Evolutionary conservation across 2,888 invertebrate species (phyloP), one percentile per base, ranked within the genome.

Genomic region (Parnassius glacialis): DNA sequence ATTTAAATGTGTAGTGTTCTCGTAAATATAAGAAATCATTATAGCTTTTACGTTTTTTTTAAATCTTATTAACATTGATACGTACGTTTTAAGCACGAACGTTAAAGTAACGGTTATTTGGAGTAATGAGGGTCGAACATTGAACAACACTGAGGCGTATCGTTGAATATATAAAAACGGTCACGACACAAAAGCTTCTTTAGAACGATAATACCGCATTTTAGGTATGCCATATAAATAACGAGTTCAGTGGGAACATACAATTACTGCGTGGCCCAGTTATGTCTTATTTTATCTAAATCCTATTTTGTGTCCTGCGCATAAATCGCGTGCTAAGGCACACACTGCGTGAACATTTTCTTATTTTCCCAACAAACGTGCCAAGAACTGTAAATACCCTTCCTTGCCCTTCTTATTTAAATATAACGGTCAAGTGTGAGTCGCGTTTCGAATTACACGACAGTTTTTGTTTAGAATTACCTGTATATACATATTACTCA

Each of bases 341-440:
- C 85, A 84, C 79, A 84, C 77, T 85, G 89, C 85, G 85, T 84
- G 90, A 87, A 84, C 83, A 86, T 90, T 87, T 87, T 89, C 88
- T 89, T 90, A 90, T 90, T 89, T 85, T 80, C 83, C 78, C 76
- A 71, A 76, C 79, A 86, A 79, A 90, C 90, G 90, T 91, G 90
- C 88, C 87, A 84, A 83, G 90, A 88, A 90, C 86, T 81, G 85
- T 85, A 87, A 88, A 85, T 82, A 81, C 77, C 71, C 76, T 74
- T 71, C 34, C 60, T 69, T 67, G 67, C 73, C 73, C 74, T 67
- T 66, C 66, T 68, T 67, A 65, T 67, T 67, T 67, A 64, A 68
- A 70, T 59, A 67, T 60, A 59, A 58, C 59, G 62, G 48, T 53
- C 53, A 47, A 47, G 53, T 59, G 50, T 53, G 10, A 12, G 52